A percentile compares a stretch with the other conserved stretches of the same genome.
These are phyloP conservation scores for Hemiprocne comata DNA, from an alignment of 2,113 vertebrate genomes.

Conservation along the genomic window DNA sequence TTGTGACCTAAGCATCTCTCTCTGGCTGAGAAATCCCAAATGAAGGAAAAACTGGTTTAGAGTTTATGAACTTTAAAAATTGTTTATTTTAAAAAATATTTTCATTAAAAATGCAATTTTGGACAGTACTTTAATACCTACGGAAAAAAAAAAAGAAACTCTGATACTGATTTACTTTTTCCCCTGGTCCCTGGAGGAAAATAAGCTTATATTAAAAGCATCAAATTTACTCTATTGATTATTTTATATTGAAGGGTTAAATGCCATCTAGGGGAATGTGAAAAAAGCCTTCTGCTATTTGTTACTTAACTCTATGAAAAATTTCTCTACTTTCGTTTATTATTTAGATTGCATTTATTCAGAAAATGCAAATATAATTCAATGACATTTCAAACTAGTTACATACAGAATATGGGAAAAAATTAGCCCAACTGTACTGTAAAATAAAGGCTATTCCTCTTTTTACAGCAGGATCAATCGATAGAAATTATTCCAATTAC, in stretches of 20 bases:
- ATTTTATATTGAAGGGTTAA: not conserved
- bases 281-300: not conserved
- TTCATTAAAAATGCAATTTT: not conserved
- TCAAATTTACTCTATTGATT: not conserved
- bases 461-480: not conserved
- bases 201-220: not conserved
- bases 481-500: not conserved
- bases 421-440: not conserved
- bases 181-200: not conserved
- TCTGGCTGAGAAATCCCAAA: not conserved
- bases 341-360: not conserved
- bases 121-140: too few relatives aligned
- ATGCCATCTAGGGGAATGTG: not conserved
- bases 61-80: not conserved
- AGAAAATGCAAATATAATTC: not conserved
- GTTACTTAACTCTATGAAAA: not conserved
- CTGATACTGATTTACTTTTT: not conserved
- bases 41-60: not conserved
- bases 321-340: not conserved
- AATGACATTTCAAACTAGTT: not conserved
- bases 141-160: not conserved
- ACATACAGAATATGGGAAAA: not conserved
- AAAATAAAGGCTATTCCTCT: not conserved
- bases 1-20: not conserved
- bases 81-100: not conserved